Conservation (phyloP, 2,797 vertebrate species). For the Peromyscus attwateri region DNA sequence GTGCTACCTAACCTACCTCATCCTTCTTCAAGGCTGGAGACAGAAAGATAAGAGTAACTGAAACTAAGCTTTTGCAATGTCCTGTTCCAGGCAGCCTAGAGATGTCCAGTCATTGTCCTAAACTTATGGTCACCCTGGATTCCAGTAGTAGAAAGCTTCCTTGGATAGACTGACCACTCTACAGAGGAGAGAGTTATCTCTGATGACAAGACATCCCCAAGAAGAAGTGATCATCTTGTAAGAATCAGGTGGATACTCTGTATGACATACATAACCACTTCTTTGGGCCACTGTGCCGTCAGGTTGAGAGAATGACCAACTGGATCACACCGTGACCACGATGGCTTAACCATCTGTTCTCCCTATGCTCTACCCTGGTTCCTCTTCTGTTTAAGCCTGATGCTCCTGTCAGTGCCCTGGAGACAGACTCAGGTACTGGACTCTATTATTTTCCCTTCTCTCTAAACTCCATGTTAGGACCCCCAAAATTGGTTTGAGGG, state of each 20-base stretch:
- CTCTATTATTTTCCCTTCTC: neutral
- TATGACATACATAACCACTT: no score
- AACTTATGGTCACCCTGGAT: neutral
- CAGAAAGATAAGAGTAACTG: neutral
- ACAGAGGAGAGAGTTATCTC: neutral
- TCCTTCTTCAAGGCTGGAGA: neutral
- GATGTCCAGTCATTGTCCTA: neutral
- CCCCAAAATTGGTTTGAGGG: neutral
- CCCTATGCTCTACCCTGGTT: neutral
- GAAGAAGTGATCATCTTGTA: neutral
- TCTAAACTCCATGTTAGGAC: neutral
- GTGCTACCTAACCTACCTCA: neutral
- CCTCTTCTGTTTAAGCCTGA: neutral
- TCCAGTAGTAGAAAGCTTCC: neutral
- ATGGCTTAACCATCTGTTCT: neutral
- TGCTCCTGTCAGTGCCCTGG: neutral
- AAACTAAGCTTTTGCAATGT: neutral
- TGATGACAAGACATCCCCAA: neutral
- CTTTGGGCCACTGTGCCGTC: neutral
- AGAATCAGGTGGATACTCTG: neutral
- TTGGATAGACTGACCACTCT: neutral
- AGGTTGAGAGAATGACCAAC: neutral
- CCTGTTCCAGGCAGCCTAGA: neutral
- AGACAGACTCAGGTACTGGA: neutral
- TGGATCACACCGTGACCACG: neutral